Evolutionary conservation across 2,797 vertebrate genomes (phyloP).

Genomic region (Antennarius maculatus): DNA sequence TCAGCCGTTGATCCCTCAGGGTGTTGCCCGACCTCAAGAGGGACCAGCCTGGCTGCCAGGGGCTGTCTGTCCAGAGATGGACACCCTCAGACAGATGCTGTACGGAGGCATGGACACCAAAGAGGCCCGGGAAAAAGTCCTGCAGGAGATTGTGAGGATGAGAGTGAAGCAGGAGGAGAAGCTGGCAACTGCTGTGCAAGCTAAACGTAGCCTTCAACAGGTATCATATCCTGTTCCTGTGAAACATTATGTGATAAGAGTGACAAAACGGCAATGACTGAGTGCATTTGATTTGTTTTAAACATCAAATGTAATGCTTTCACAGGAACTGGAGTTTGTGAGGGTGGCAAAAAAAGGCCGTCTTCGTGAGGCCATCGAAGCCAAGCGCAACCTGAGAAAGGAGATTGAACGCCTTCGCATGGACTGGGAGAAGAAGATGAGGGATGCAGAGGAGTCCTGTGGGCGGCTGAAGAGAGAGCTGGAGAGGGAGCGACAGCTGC

Average conservation of each 20-base stretch:
- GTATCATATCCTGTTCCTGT: slow-evolving; percentile 63
- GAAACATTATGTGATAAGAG: background rate
- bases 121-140: slow-evolving; percentile 94
- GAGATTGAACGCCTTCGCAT: slow-evolving; percentile 93
- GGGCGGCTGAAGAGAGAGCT: slow-evolving; percentile 89
- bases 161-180: slow-evolving; percentile 96
- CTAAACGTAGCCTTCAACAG: slow-evolving; percentile 95
- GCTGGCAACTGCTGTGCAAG: slow-evolving; percentile 90
- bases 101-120: slow-evolving; percentile 90
- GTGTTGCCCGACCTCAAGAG: slow-evolving; percentile 47
- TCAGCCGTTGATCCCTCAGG: slow-evolving; percentile 87
- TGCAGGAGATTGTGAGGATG: slow-evolving; percentile 96
- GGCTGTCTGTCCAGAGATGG: slow-evolving; percentile 84
- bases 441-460: slow-evolving; percentile 90
- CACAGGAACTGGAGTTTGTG: slow-evolving; percentile 95
- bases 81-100: slow-evolving; percentile 90
- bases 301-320: slow-evolving; percentile 6
- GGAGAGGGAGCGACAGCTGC: slow-evolving; percentile 89
- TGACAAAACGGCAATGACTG: background rate
- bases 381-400: slow-evolving; percentile 92
- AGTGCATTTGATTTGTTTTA: background rate
- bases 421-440: slow-evolving; percentile 94
- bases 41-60: slow-evolving; percentile 69
- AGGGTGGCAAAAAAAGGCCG: slow-evolving; percentile 95
- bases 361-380: slow-evolving; percentile 93